A percentile compares a stretch with the other conserved stretches of the same genome.
Evolutionary conservation across 2,113 vertebrate genomes (phyloP).

Genomic region (Pterocles orientalis): DNA sequence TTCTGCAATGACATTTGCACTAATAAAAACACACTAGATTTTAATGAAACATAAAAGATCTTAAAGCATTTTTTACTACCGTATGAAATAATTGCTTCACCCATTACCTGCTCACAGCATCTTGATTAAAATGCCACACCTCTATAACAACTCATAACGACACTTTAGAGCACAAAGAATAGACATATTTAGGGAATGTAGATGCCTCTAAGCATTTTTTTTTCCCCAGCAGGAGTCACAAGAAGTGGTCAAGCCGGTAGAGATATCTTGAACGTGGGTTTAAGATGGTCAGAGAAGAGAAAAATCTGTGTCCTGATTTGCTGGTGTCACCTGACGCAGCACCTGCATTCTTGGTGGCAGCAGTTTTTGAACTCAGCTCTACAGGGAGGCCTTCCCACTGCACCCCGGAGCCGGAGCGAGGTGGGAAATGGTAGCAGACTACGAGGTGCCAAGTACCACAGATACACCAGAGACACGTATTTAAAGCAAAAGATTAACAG

Average conservation of each 20-base stretch:
- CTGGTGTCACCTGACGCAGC: accelerated
- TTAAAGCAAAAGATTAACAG: neutral
- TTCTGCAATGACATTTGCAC: neutral
- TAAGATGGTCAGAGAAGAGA: neutral
- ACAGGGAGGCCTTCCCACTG: neutral
- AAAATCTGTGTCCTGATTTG: neutral
- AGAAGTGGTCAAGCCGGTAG: neutral
- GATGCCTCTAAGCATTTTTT: neutral
- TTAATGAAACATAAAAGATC: neutral
- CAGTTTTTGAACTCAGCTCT: neutral
- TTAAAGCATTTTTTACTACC: neutral
- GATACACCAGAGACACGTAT: neutral
- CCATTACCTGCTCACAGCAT: neutral
- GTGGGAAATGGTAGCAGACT: neutral
- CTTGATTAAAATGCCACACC: constrained; percentile 30
- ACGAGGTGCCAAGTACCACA: neutral
- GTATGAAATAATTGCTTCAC: neutral
- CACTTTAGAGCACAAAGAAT: neutral
- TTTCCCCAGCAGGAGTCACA: neutral
- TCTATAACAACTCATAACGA: neutral
- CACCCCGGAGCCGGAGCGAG: too few relatives aligned
- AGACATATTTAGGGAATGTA: neutral
- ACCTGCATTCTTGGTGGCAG: neutral
- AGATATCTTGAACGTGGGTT: neutral
- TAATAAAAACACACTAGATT: neutral